These are phyloP conservation scores for Schizaphis graminum DNA, from an alignment of 2,888 invertebrate species.

Conservation along the genomic window DNA sequence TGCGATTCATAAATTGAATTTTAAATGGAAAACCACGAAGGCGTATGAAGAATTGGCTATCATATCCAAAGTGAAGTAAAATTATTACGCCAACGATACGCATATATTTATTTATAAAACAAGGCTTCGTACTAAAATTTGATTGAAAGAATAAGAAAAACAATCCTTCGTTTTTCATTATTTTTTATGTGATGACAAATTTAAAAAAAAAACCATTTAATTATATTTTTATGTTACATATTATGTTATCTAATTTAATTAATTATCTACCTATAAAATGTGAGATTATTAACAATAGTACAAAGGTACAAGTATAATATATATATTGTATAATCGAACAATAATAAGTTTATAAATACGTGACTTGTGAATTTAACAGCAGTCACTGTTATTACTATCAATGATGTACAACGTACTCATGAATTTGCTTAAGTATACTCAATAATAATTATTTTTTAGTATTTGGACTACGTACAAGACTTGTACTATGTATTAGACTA, in stretches of 20 bases:
- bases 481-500: too few relatives aligned
- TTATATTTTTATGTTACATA: not conserved
- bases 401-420: not conserved
- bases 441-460: not conserved
- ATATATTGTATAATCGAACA: not conserved
- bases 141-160: not conserved
- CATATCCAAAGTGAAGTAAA: conserved; percentile 22
- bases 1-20: conserved; percentile 34
- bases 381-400: not conserved
- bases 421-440: not conserved
- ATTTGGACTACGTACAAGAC: not conserved
- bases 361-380: not conserved
- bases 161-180: not conserved
- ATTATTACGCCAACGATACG: not conserved
- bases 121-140: not conserved
- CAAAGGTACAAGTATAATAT: not conserved
- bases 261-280: not conserved
- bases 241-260: not conserved
- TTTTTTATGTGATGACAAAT: not conserved
- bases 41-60: conserved; percentile 40
- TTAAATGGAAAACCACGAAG: conserved; percentile 43
- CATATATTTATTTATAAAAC: conserved; percentile 45
- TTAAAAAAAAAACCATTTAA: not conserved
- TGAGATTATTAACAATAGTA: not conserved
- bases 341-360: not conserved